Evolutionary conservation across 1,140 invertebrate genomes (phyloP).

Genomic region (Tetragnatha versicolor): DNA sequence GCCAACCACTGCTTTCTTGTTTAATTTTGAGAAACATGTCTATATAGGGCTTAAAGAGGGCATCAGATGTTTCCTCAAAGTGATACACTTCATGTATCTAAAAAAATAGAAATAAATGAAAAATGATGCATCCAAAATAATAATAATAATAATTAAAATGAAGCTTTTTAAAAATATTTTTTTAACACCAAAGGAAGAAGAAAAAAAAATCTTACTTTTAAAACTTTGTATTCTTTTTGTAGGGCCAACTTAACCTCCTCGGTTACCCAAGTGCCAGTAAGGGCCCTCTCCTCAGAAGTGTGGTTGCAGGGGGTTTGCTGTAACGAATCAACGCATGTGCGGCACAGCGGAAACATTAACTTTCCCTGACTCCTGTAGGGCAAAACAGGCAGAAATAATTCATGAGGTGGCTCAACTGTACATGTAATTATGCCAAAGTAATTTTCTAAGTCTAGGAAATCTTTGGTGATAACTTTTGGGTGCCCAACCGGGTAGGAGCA

Average conservation of each 20-base stretch:
- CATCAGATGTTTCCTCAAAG: background rate
- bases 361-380: slow-evolving; percentile 38
- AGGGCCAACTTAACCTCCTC: slow-evolving; percentile 62
- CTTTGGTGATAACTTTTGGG: slow-evolving; percentile 60
- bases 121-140: background rate
- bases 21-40: background rate
- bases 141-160: background rate
- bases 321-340: slow-evolving; percentile 48
- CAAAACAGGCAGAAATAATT: slow-evolving; percentile 55
- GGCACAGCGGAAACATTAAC: slow-evolving; percentile 57
- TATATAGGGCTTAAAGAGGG: background rate
- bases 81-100: too few species aligned
- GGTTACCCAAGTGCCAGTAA: slow-evolving; percentile 63
- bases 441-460: slow-evolving; percentile 53
- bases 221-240: slow-evolving; percentile 61
- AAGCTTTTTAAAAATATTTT: background rate
- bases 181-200: slow-evolving; percentile 48
- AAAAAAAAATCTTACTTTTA: slow-evolving; percentile 39
- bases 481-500: slow-evolving; percentile 61
- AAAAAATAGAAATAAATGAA: background rate
- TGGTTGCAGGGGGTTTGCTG: slow-evolving; percentile 58
- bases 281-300: slow-evolving; percentile 58
- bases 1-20: background rate
- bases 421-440: slow-evolving; percentile 60
- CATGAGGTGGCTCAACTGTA: slow-evolving; percentile 51